phyloP scores from a whole-genome alignment of 2,888 invertebrate species.

The Cataglyphis albicans region DNA sequence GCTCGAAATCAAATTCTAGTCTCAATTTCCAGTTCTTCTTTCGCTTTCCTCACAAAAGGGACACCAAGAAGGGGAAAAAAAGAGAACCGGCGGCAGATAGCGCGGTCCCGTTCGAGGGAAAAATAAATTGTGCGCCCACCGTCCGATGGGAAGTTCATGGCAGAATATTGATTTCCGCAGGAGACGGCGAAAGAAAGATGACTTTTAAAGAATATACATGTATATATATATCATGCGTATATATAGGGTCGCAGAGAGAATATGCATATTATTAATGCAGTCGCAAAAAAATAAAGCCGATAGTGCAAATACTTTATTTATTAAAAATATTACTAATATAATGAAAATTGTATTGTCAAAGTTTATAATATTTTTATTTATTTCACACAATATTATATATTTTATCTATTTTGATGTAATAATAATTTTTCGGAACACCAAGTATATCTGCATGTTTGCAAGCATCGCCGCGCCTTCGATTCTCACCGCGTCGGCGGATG shows the following conservation, averaged over 20 bases:
- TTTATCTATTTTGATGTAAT: not conserved
- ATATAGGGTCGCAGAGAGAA: not conserved
- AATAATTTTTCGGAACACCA: constrained; percentile 32
- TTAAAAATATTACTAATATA: not conserved
- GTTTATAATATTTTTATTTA: not conserved
- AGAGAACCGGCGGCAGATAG: constrained; percentile 56
- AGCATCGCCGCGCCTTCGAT: constrained; percentile 62
- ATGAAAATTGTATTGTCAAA: not conserved
- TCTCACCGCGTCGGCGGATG: constrained; percentile 74
- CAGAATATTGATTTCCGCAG: constrained; percentile 77
- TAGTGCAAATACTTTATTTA: not conserved
- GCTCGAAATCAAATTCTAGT: constrained; percentile 71
- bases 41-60: constrained; percentile 47
- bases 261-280: not conserved
- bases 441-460: constrained; percentile 12
- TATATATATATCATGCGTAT: constrained; percentile 25
- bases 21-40: constrained; percentile 64
- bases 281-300: not conserved
- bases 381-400: not conserved
- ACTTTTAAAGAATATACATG: constrained; percentile 68
- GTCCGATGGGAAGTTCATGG: constrained; percentile 62
- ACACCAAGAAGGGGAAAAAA: constrained; percentile 43
- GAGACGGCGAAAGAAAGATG: constrained; percentile 58
- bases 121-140: constrained; percentile 72
- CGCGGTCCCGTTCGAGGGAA: constrained; percentile 56